A percentile compares a stretch with the other conserved stretches of the same genome.
These are phyloP conservation scores for Zaprionus ghesquierei DNA, from an alignment of 1,140 invertebrate genomes.

Conservation along the genomic window DNA sequence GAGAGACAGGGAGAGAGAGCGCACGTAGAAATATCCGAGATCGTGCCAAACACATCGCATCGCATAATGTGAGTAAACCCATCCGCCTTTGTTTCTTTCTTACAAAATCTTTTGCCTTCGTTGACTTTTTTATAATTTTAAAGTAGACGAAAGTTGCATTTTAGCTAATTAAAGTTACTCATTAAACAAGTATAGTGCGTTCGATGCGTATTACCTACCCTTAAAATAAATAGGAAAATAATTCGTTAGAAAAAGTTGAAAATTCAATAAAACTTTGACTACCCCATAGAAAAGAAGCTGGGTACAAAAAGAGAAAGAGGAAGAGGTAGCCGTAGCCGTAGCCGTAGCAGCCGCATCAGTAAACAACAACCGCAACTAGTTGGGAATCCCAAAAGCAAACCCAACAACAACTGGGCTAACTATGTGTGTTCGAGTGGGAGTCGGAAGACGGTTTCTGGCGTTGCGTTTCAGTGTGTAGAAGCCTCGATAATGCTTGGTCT, in stretches of 20 bases:
- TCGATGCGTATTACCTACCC: not conserved
- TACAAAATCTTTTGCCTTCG: conserved; percentile 4
- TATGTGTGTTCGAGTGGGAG: not conserved
- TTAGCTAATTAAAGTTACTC: not conserved
- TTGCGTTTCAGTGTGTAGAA: conserved; percentile 29
- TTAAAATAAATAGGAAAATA: not conserved
- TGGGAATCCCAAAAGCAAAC: conserved; percentile 17
- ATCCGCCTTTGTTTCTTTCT: conserved; percentile 35
- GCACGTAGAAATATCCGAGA: conserved; percentile 28
- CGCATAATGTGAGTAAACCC: conserved; percentile 52
- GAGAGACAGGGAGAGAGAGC: conserved; percentile 7
- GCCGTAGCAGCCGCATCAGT: not conserved
- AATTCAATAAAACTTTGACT: conserved; percentile 18
- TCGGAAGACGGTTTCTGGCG: conserved; percentile 1
- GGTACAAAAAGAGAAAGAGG: not conserved
- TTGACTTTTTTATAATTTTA: too few relatives aligned
- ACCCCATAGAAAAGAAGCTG: too few relatives aligned
- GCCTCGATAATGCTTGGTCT: conserved; percentile 32
- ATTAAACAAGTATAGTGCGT: not conserved
- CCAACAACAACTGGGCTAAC: not conserved
- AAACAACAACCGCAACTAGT: conserved; percentile 15
- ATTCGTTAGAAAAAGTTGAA: conserved; percentile 8
- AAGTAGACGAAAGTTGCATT: too few relatives aligned
- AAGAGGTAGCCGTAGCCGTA: not conserved
- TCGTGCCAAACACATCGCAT: conserved; percentile 52